These are phyloP conservation scores for Corythornis cristatus DNA, from an alignment of 2,113 vertebrate species.

Conservation along the genomic window DNA sequence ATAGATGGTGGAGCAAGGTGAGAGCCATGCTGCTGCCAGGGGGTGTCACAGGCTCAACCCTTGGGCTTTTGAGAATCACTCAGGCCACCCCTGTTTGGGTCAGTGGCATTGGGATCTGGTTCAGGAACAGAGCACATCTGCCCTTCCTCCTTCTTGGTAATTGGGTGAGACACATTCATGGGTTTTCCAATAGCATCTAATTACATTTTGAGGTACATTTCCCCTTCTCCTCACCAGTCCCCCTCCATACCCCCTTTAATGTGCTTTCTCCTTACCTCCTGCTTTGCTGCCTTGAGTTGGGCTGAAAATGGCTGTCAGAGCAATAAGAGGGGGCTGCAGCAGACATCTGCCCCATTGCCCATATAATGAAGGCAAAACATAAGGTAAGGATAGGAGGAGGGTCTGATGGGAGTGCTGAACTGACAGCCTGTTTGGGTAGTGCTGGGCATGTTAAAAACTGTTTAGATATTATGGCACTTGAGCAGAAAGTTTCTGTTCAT, in stretches of 20 bases:
- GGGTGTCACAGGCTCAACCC: too few species aligned
- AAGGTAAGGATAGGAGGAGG: not conserved
- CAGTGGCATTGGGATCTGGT: too few species aligned
- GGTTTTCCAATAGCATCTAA: not conserved
- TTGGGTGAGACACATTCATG: too few species aligned
- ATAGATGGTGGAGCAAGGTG: too few species aligned
- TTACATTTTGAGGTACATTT: not conserved
- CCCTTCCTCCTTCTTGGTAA: too few species aligned
- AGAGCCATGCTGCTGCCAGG: too few species aligned
- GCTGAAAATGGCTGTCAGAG: not conserved
- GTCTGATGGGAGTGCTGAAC: not conserved
- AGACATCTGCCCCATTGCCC: not conserved
- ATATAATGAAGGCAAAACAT: not conserved
- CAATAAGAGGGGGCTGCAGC: not conserved
- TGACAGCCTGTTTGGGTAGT: not conserved
- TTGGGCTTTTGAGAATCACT: too few species aligned
- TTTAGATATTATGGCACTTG: not conserved
- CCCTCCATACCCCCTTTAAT: not conserved
- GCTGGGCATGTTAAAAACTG: not conserved
- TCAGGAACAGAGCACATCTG: too few species aligned
- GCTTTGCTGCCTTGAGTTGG: not conserved
- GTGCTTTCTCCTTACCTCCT: not conserved
- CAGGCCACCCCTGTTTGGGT: too few species aligned
- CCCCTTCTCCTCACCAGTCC: fast-evolving
- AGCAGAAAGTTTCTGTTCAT: not conserved